Evolutionary conservation across 2,888 invertebrate genomes (phyloP).

Genomic region (Aquatica leii): DNA sequence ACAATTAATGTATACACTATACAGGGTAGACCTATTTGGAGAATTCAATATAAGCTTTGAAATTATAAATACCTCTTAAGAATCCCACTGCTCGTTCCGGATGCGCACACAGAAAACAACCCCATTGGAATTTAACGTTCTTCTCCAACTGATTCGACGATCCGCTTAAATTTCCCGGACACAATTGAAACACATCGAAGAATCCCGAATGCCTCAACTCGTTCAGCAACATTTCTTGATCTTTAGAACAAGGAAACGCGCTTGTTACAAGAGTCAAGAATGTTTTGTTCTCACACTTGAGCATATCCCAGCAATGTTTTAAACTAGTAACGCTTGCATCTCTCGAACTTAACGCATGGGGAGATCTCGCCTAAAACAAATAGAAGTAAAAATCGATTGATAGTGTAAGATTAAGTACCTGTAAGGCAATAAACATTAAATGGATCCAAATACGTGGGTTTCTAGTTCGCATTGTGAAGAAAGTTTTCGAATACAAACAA

Average conservation of each 20-base stretch:
- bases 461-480: constrained; percentile 80
- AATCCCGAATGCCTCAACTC: constrained; percentile 88
- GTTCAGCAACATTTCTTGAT: constrained; percentile 85
- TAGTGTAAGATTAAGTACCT: too few species aligned
- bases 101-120: constrained; percentile 92
- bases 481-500: constrained; percentile 85
- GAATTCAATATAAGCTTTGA: too few species aligned
- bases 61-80: constrained; percentile 68
- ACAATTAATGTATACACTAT: too few species aligned
- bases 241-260: constrained; percentile 91
- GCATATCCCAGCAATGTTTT: constrained; percentile 93
- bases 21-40: too few species aligned
- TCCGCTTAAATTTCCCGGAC: constrained; percentile 63
- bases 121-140: constrained; percentile 75
- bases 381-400: too few species aligned
- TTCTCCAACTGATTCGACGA: constrained; percentile 63
- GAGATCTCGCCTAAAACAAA: constrained; percentile 72
- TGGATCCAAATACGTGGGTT: constrained; percentile 93
- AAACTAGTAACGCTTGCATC: constrained; percentile 84
- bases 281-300: constrained; percentile 89
- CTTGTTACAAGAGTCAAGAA: constrained; percentile 92
- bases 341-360: constrained; percentile 79
- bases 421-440: constrained; percentile 93
- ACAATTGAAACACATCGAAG: constrained; percentile 92
- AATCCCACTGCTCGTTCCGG: constrained; percentile 90